Base-by-base conservation (phyloP, 1,140 invertebrate species). In the Popillia japonica region DNA sequence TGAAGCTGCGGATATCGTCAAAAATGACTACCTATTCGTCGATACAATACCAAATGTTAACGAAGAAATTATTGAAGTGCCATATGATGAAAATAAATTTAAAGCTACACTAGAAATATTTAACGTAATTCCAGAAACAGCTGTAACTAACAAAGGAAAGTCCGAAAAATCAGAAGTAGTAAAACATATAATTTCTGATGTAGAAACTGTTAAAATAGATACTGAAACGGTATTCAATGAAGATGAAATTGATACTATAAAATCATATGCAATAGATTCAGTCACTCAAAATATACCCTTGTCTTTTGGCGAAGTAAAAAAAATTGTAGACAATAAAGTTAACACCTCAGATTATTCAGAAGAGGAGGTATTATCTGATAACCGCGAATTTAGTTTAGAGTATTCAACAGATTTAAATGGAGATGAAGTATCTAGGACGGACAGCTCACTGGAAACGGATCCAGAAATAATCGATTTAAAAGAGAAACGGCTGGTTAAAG, bases 391-490 rank as follows among this genome's bases (percentile, higher is more conserved):
- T 72, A 79, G 78, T 72, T 72, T 79, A 41, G 78, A 79, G 40
- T 79, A 76, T 73, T 79, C 78, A 34, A 76, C 75, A 9, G 74
- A 78, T 75, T 11, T 72, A 40, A 48, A 34, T 22, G 48, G 17
- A 34, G 61, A 78, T 20, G 61, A 75, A 40, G 17, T 22, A 6
- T 44, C 40, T 20, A 34, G 40, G 76, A 6, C 27, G 14, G 75
- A 79, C 48, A 72, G 34, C 42, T 76, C 42, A 0, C 23, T 76
- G 23, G 64, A 77, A 17, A 42, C 41, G n/a, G 80, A 80, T 78
- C 34, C 74, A 8, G 82, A 82, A 68, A 79, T 81, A 9, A 68
- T 72, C 0, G 74, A 78, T 48, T 72, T 81, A 14, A 81, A 80
- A 78, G 61, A 79, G 22, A 77, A 79, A 79, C 72, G 77, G 40